Evolutionary conservation across 2,888 invertebrate genomes (phyloP).

Genomic region (Beris chalybata): DNA sequence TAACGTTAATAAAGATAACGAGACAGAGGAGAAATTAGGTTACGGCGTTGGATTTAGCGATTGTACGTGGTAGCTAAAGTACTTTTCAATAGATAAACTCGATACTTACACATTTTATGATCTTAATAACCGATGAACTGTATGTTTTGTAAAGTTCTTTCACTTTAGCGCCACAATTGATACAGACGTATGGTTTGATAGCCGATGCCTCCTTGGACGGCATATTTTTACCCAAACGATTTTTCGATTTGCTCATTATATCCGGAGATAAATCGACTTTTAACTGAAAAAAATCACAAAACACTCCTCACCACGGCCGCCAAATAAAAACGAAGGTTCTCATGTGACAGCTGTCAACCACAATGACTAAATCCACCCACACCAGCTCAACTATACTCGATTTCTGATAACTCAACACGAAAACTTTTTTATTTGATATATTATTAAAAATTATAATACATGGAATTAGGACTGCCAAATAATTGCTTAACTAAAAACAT

Average conservation of each 20-base stretch:
- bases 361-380: constrained; percentile 10
- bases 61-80: no score
- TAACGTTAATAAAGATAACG: constrained; percentile 43
- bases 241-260: constrained; percentile 1
- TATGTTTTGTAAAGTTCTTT: constrained; percentile 69
- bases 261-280: no score
- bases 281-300: no score
- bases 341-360: constrained; percentile 11
- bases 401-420: constrained; percentile 23
- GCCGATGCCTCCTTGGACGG: background rate
- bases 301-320: background rate
- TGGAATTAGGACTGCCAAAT: constrained; percentile 21
- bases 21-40: background rate
- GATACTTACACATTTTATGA: constrained; percentile 72
- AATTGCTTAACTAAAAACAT: constrained; percentile 3
- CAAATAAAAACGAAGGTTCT: background rate
- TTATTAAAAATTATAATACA: constrained; percentile 27
- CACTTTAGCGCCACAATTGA: constrained; percentile 68
- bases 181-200: constrained; percentile 57
- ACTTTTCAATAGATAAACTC: background rate
- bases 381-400: background rate
- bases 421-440: constrained; percentile 14
- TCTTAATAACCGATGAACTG: constrained; percentile 70
- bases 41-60: background rate
- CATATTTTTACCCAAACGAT: background rate